Evolutionary conservation across 2,797 vertebrate species (phyloP).

Genomic region (Adrianichthys oophorus): DNA sequence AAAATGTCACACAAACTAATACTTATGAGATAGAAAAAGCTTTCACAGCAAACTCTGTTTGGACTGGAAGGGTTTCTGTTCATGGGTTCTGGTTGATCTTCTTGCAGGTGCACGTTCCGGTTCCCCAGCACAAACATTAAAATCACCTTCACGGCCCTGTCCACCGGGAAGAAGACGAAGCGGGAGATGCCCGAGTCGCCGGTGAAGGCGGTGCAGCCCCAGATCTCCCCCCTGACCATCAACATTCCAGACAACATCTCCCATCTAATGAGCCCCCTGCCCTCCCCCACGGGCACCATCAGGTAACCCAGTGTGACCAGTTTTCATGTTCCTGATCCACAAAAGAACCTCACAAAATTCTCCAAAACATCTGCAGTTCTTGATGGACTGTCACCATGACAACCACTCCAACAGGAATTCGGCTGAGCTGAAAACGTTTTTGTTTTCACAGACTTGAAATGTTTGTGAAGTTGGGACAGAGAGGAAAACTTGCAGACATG

Average conservation of each 20-base stretch:
- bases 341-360: no score
- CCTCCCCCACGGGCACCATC: conserved; percentile 96
- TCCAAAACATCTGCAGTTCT: no score
- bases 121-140: conserved; percentile 99
- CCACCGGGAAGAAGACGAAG: conserved; percentile 86
- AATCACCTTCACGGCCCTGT: conserved; percentile 94
- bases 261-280: conserved; percentile 95
- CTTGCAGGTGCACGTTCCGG: conserved; percentile 92
- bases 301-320: conserved; percentile 77
- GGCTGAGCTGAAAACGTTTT: no score
- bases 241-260: conserved; percentile 98
- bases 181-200: conserved; percentile 91
- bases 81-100: neutral
- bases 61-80: neutral
- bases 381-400: no score
- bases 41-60: no score
- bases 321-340: no score
- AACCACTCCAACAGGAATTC: no score
- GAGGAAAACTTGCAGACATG: no score
- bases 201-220: conserved; percentile 90
- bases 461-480: no score
- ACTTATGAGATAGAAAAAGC: no score
- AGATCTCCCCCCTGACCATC: conserved; percentile 96
- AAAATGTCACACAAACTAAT: no score
- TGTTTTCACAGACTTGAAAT: no score